Base-by-base conservation (phyloP, 2,113 vertebrate species). In the Sakesphorus luctuosus region DNA sequence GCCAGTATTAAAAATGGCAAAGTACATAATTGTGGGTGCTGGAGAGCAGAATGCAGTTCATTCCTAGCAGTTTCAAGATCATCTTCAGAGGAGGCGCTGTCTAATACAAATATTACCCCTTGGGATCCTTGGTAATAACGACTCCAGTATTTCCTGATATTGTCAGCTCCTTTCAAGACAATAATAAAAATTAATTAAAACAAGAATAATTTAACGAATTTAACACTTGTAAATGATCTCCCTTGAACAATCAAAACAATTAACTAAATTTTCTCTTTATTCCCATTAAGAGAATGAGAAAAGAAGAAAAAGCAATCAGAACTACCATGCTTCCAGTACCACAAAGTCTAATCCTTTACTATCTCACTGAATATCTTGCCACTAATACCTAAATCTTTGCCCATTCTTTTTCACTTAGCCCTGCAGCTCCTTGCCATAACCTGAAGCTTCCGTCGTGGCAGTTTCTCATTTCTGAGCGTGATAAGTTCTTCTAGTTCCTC, bases 81-180 rank as follows among this genome's bases (percentile, higher is more conserved):
- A 84, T 99, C 99, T 96, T 99, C 99, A 29, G 99, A 99, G 63
- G 99, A 99, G 56, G 99, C 99, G 81, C 99, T 99, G 98, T 99
- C 99, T 97, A 99, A 98, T 63, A 99, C 98, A 82, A 99, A 99
- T 97, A 99, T 98, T 85, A 99, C 99, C 46, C 99, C 99, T 98
- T 99, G 99, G 62, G 99, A 99, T 90, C 99, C 99, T 98, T 99
- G 99, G 98, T 99, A 99, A 98, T 99, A 99, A 94, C 99, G 99
- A 96, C 99, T 99, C 99, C 99, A 99, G 83, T 99, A 99, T 93
- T 99, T 99, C 97, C 99, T 99, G 97, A 99, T 99, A 96, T 98
- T 99, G 95, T 99, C 99, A 80, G 99, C 98, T 43, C 99, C 99
- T 99, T 98, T 80, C 84, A 94, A 97, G 95, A 95, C 28, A 96